Evolutionary conservation across 2,797 vertebrate species (phyloP).

Genomic region (Anguilla obscura): DNA sequence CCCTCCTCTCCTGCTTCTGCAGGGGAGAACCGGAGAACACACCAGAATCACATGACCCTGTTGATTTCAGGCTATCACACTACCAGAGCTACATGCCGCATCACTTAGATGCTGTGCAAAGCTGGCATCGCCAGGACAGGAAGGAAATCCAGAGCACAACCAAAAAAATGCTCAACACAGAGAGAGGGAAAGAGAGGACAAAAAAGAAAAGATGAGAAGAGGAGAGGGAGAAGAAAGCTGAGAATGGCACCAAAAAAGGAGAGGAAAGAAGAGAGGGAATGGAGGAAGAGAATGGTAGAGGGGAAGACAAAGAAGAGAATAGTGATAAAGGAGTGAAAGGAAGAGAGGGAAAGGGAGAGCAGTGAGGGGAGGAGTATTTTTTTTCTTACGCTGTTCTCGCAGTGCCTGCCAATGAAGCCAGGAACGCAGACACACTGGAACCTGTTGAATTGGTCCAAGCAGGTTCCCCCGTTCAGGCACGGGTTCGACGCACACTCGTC

Average conservation of each 20-base stretch:
- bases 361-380: neutral
- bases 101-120: too few species aligned
- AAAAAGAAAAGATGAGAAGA: neutral
- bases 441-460: conserved; percentile 76
- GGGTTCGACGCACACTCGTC: conserved; percentile 84
- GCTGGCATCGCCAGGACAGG: too few species aligned
- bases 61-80: neutral
- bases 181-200: neutral
- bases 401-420: conserved; percentile 81
- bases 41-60: neutral
- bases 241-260: neutral
- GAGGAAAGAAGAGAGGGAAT: neutral
- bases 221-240: too few species aligned
- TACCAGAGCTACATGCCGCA: neutral
- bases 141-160: too few species aligned
- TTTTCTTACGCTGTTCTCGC: conserved; percentile 79
- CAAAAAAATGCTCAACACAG: too few species aligned
- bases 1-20: conserved; percentile 81
- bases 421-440: conserved; percentile 81
- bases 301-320: neutral
- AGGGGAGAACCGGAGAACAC: conserved; percentile 33
- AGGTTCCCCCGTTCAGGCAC: conserved; percentile 87
- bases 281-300: neutral
- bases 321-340: neutral
- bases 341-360: neutral